These are phyloP conservation scores for Plusia festucae DNA, from an alignment of 2,888 invertebrate genomes.

Conservation along the genomic window DNA sequence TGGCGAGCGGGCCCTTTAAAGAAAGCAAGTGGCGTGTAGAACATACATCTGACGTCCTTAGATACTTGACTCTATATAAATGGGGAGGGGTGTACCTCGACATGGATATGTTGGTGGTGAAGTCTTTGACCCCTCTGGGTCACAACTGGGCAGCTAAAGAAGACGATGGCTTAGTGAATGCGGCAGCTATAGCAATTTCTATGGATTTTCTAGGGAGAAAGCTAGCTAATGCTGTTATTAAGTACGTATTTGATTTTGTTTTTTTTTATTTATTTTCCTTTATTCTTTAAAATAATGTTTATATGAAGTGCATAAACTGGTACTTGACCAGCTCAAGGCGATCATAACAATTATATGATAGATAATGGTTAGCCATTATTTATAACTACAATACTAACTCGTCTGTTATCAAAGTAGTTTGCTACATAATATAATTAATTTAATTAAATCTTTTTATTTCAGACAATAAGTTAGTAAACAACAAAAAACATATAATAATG, in stretches of 20 bases:
- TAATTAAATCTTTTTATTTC: too few relatives aligned
- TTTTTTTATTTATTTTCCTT: too few relatives aligned
- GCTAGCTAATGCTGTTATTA: slow-evolving; percentile 31
- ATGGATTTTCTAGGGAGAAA: slow-evolving; percentile 64
- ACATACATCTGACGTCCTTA: slow-evolving; percentile 91
- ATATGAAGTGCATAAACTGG: not conserved
- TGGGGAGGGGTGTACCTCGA: slow-evolving; percentile 94
- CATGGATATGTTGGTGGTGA: slow-evolving; percentile 92
- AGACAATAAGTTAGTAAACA: too few relatives aligned
- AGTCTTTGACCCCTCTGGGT: slow-evolving; percentile 86
- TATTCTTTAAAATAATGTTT: too few relatives aligned
- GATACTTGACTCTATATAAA: slow-evolving; percentile 92
- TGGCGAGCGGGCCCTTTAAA: slow-evolving; percentile 81
- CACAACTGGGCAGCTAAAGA: slow-evolving; percentile 90
- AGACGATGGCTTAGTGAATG: slow-evolving; percentile 89
- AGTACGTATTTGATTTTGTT: slow-evolving; percentile 49
- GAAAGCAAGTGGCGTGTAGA: slow-evolving; percentile 81
- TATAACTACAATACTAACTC: not conserved
- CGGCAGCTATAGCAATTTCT: slow-evolving; percentile 91
- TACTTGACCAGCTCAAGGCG: not conserved
- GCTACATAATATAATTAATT: too few relatives aligned
- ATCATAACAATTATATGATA: not conserved
- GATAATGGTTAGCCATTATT: not conserved
- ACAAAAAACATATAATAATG: too few relatives aligned
- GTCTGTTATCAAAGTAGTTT: not conserved